These are phyloP conservation scores for Chondrilla cf. caribensis DNA, from an alignment of 37 sponge, comb jelly and placozoan genomes.

Conservation along the genomic window DNA sequence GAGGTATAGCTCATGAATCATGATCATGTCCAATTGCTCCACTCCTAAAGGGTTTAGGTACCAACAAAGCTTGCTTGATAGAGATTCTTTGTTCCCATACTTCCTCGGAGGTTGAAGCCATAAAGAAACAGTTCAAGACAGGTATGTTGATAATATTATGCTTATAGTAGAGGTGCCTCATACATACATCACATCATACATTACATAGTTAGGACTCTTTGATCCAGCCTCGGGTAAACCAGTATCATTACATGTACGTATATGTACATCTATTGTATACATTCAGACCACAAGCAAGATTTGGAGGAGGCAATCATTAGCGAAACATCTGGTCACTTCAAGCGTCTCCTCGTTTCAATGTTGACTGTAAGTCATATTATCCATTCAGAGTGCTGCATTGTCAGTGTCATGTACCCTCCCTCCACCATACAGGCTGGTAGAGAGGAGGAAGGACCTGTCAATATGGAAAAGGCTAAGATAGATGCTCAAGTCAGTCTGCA, in stretches of 20 bases:
- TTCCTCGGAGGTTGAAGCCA: slow-evolving; percentile 45
- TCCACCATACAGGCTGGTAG: slow-evolving; percentile 43
- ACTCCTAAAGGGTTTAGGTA: slow-evolving; percentile 86
- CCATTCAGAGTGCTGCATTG: too few species aligned
- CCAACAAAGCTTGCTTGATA: slow-evolving; percentile 76
- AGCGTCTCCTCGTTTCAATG: slow-evolving; percentile 67
- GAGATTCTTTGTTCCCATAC: slow-evolving; percentile 78
- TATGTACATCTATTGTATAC: too few species aligned
- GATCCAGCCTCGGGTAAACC: too few species aligned
- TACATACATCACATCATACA: not conserved
- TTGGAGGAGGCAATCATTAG: slow-evolving; percentile 60
- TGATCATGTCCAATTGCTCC: too few species aligned
- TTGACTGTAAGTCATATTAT: slow-evolving; percentile 48
- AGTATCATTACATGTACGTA: too few species aligned
- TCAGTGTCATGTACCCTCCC: not conserved
- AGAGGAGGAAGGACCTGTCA: slow-evolving; percentile 50
- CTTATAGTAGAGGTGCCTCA: not conserved
- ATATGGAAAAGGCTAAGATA: slow-evolving; percentile 40
- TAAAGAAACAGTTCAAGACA: slow-evolving; percentile 65
- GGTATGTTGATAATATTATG: slow-evolving; percentile 29
- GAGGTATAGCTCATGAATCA: too few species aligned
- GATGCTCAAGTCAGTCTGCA: slow-evolving; percentile 62
- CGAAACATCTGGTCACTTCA: slow-evolving; percentile 91
- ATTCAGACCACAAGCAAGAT: slow-evolving; percentile 52
- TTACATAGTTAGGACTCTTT: too few species aligned